Base-by-base conservation (phyloP, 1,140 invertebrate genomes). In the Diorhabda carinulata region DNA sequence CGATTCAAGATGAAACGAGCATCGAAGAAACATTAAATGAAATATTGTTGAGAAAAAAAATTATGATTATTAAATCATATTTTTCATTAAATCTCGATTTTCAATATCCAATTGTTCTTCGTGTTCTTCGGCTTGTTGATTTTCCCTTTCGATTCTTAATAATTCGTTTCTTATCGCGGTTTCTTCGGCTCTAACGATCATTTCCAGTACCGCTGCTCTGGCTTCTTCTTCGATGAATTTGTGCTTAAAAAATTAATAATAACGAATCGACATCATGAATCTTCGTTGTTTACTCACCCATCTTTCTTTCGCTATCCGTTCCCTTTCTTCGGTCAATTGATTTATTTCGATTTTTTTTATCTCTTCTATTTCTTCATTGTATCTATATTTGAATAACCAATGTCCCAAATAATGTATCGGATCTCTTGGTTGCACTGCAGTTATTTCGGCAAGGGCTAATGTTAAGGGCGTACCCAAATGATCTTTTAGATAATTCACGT, bases 311-410 rank as follows among this genome's bases (percentile, higher is more conserved):
- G 73, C 74, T 1, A 80, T 40, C 59, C 74, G 66, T 3, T 73
- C 72, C 60, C 79, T 72, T 69, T 77, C 76, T 6, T 72, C 64
- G 3, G 72, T 74, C 3, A 81, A 61, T 47, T 73, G 76, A 44
- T 78, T 63, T 10, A 78, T 58, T 71, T 81, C 74, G 3, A 71
- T 61, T 58, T 74, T 76, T 45, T 77, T 73, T 9, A 75, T 43
- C 42, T 76, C 69, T 43, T 77, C 75, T 5, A 76, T 63, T 70
- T 81, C 79, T 65, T 81, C 76, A 70, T 82, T 82, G 61, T 79
- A 82, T 9, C 80, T 71, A 68, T 80, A 82, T 69, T 80, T 81
- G 60, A 81, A 78, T 10, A 82, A 69, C 79, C 81, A 82, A 70
- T 81, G 79, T 3, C 74, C 80, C 10, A 82, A 66, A 67, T 81